phyloP scores from a whole-genome alignment of 2,797 vertebrate species.

The Naso thynnoides region DNA sequence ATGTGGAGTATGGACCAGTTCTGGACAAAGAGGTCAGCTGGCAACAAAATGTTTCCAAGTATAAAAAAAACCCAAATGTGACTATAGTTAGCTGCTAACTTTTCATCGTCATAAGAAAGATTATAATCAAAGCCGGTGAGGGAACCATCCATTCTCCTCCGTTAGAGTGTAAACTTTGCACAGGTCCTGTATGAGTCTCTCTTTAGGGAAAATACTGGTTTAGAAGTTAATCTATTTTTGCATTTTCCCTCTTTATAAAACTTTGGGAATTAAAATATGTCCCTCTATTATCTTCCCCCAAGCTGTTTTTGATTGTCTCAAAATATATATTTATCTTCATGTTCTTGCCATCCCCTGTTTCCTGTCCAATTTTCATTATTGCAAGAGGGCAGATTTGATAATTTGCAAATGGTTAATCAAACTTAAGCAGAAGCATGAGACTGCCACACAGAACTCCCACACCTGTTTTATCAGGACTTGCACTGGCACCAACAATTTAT shows the following conservation, averaged over 20 bases:
- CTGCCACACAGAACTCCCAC: neutral
- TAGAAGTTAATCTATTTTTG: neutral
- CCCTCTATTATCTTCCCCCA: neutral
- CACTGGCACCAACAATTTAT: neutral
- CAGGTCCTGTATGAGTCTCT: neutral
- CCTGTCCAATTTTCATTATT: conserved; percentile 26
- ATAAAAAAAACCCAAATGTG: neutral
- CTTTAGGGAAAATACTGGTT: conserved; percentile 9
- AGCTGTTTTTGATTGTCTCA: conserved; percentile 30
- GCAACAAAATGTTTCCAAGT: neutral
- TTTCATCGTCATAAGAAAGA: neutral
- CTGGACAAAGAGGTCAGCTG: conserved; percentile 93
- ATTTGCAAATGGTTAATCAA: conserved; percentile 7
- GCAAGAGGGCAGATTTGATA: conserved; percentile 17
- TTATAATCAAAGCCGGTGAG: neutral
- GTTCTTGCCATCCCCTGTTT: conserved; percentile 15
- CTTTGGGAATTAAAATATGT: conserved; percentile 10
- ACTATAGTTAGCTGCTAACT: neutral
- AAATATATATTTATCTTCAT: neutral
- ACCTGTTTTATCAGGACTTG: conserved; percentile 13
- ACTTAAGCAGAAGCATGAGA: neutral
- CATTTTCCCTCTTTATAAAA: neutral
- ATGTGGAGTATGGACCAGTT: conserved; percentile 89
- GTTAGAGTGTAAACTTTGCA: conserved; percentile 2
- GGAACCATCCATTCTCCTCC: neutral